Conservation (phyloP, 2,113 vertebrate genomes). For the Plectropomus leopardus region DNA sequence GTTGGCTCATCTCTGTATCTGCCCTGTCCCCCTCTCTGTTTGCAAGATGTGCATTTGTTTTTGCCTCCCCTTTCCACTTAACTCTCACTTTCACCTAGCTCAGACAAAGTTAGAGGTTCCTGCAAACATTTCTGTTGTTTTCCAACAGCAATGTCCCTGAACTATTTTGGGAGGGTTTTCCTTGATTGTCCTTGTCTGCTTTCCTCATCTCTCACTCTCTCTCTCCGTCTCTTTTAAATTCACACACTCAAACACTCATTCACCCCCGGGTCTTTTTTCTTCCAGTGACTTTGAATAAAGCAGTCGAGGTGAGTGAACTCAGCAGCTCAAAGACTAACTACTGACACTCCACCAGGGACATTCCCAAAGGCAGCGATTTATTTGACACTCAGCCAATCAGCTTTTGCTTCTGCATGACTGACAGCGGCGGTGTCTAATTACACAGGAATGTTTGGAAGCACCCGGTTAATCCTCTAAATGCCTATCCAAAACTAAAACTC, state of each 20-base stretch:
- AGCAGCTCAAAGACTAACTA: conserved; percentile 60
- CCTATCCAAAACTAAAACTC: conserved; percentile 75
- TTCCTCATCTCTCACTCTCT: not conserved
- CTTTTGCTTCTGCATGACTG: conserved; percentile 76
- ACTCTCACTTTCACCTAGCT: conserved; percentile 7
- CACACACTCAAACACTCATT: conserved; percentile 41
- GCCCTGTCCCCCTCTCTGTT: not conserved
- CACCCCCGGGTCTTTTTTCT: conserved; percentile 57
- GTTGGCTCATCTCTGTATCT: not conserved
- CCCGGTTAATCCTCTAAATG: conserved; percentile 82
- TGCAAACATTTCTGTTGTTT: not conserved
- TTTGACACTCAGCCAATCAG: conserved; percentile 78
- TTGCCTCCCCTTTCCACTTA: not conserved
- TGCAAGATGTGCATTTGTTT: conserved; percentile 27
- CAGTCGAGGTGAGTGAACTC: conserved; percentile 69
- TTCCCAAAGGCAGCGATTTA: conserved; percentile 67
- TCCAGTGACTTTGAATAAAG: conserved; percentile 72
- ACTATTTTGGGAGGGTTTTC: conserved; percentile 39
- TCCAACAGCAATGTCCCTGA: conserved; percentile 1
- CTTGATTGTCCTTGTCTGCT: conserved; percentile 35
- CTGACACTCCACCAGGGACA: conserved; percentile 69
- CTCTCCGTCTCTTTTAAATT: conserved; percentile 14
- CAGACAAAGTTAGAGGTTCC: conserved; percentile 9
- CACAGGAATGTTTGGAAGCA: conserved; percentile 83
- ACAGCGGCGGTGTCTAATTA: conserved; percentile 83